Evolutionary conservation across 2,888 invertebrate genomes (phyloP).

Genomic region (Lithophane leautieri): DNA sequence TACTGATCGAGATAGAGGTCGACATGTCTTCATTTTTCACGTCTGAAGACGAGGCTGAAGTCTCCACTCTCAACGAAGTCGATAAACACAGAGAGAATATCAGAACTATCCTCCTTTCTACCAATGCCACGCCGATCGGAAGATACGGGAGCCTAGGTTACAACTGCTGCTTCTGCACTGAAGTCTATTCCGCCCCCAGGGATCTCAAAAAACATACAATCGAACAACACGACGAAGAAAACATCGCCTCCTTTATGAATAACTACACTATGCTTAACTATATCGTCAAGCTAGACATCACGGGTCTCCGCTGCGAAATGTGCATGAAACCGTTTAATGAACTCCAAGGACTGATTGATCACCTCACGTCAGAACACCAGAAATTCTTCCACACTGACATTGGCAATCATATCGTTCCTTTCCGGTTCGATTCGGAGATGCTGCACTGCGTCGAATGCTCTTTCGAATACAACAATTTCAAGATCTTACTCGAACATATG

Average conservation of each 20-base stretch:
- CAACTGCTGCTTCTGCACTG: conserved; percentile 74
- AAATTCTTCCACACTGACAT: conserved; percentile 69
- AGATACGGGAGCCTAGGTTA: conserved; percentile 71
- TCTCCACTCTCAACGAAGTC: conserved; percentile 52
- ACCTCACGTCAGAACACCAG: conserved; percentile 69
- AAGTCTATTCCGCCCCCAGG: conserved; percentile 70
- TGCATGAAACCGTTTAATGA: conserved; percentile 66
- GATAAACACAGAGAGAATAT: conserved; percentile 71
- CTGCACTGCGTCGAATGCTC: conserved; percentile 74
- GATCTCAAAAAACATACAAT: conserved; percentile 76
- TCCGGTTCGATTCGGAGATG: conserved; percentile 71
- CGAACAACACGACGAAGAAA: conserved; percentile 56
- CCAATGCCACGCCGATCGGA: conserved; percentile 76
- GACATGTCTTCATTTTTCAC: conserved; percentile 41
- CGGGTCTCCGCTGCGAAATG: conserved; percentile 74
- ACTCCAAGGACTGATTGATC: conserved; percentile 68
- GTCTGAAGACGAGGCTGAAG: conserved; percentile 14
- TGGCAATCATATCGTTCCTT: conserved; percentile 74
- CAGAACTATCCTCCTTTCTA: conserved; percentile 60
- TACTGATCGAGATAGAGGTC: conserved; percentile 57
- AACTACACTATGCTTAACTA: conserved; percentile 58
- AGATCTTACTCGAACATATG: conserved; percentile 76
- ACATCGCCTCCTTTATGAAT: conserved; percentile 53
- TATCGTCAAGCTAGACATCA: conserved; percentile 80
- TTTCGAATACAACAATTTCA: conserved; percentile 71